Evolutionary conservation across 2,888 invertebrate species (phyloP), one percentile per base, ranked within the genome.

Genomic region (Aporophyla nigra): DNA sequence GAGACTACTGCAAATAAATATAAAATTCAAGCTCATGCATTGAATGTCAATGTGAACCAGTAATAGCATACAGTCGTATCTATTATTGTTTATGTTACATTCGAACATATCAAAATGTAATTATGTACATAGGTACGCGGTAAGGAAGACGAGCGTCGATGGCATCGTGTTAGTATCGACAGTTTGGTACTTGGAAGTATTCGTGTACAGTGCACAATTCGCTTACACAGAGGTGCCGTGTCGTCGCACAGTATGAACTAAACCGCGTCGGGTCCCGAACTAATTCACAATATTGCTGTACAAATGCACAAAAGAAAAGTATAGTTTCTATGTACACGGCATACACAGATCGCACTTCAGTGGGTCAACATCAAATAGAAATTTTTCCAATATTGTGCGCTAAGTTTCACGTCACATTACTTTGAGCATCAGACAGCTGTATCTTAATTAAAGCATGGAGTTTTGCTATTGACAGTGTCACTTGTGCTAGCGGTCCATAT

Each of bases 351-450:
- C 95, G 94, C 94, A 93, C 93, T 91, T 93, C 89, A 94, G 93
- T 93, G 94, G 95, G 93, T 94, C 77, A 94, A 96, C 95, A 95
- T 93, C 93, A 94, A 95, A 94, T 95, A 90, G 93, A 94, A 92
- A 91, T 89, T 86, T 33, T 93, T 95, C 93, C 92, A 94, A 95
- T 95, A 95, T 96, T 96, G 96, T 96, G 96, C 96, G 96, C 95
- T 95, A 95, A 95, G 96, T 96, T 95, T 93, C 96, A 93, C 92
- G 95, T 95, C 95, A 96, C 95, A 94, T 93, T 93, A 93, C 93
- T 93, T 96, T 96, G 96, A 96, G 96, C 96, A 96, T 95, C 93
- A 93, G 96, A 96, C 96, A 96, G 96, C 93, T 94, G 95, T 95
- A 92, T 93, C 91, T 93, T 93, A 94, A 92, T 92, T 92, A 93